Base-by-base conservation (phyloP, 2,888 invertebrate genomes). In the Brenthis ino region DNA sequence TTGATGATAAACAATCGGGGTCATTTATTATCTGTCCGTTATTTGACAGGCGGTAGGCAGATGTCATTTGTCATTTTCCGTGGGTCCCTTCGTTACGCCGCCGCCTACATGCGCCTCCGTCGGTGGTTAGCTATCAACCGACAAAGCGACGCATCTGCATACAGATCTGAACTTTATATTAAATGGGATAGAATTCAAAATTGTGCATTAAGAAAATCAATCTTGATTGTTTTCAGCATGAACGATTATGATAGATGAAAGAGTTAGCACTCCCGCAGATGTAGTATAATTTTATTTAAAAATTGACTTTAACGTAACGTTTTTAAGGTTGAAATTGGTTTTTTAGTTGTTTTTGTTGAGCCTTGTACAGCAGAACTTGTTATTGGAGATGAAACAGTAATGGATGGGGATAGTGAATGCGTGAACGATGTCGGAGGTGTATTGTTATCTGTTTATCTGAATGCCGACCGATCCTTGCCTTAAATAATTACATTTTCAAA, bases 11-110 rank as follows among this genome's bases (percentile, higher is more conserved):
- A 94, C 94, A 94, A 93, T 93, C 93, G 91, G 88, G 93, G 93
- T 94, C 94, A 94, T 94, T 94, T 94, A 94, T 94, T 94, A 94
- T 94, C 93, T 93, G 93, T 92, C 93, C 92, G 93, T 93, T 94
- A 94, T 94, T 94, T 93, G 94, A 94, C 94, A 94, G 94, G 94
- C 94, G 94, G 92, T 92, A 93, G 94, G 94, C 94, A 94, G 94
- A 94, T 94, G 94, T 94, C 94, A 94, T 94, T 94, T 94, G 94
- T 94, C 94, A 94, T 94, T 92, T 91, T 91, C 93, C 93, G 87
- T 85, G 84, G 89, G 92, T 91, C 93, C 92, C 91, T 93, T 91
- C 90, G 91, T 92, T 91, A 92, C 92, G 91, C 79, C 80, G 81
- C 81, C 85, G 85, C 86, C 85, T 84, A 85, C 86, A 85, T 84